Base-by-base conservation (phyloP, 2,797 vertebrate species). In the Adelosebastes latens region DNA sequence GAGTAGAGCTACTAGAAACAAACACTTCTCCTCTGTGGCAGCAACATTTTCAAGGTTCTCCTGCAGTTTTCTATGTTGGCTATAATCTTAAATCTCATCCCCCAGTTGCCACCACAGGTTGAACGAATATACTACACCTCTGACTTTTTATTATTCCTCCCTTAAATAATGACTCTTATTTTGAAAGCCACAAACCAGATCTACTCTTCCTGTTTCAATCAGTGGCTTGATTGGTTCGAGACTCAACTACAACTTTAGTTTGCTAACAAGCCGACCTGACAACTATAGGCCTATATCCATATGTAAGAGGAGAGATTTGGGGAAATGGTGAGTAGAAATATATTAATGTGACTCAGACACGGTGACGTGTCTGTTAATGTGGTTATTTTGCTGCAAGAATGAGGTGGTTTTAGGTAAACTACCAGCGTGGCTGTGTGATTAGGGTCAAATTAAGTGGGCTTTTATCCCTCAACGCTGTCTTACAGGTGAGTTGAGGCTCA, bases 401-500 rank as follows among this genome's bases (percentile, higher is more conserved):
- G 1, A 7, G 9, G 24, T 10, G 8, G 29, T 36, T 0, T 52
- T 52, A 52, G 18, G 11, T 25, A 1, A 22, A 56, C 4, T 9
- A 25, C n/a, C 25, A 16, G 13, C n/a, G 6, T 53, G 55, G 13
- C 2, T 68, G 5, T 58, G 22, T 34, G 52, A 64, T 20, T 24
- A 13, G 25, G 16, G 60, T 74, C 11, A 72, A 22, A 31, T 13
- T 3, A 32, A 6, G 24, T 20, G 4, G 0, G n/a, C 1, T 31
- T 55, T 72, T 20, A 11, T 6, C 13, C 32, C 72, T 58, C 20
- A 12, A 2, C 2, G 8, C 16, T 66, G 14, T 29, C 20, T 65
- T 20, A 12, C 53, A 71, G 20, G 10, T 36, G 4, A 97, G 81
- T n/a, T 53, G 12, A 18, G 8, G 22, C 9, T 12, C 7, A 62